Evolutionary conservation across 2,888 invertebrate genomes (phyloP), one percentile per base, ranked within the genome.

Genomic region (Ceraclea dissimilis): DNA sequence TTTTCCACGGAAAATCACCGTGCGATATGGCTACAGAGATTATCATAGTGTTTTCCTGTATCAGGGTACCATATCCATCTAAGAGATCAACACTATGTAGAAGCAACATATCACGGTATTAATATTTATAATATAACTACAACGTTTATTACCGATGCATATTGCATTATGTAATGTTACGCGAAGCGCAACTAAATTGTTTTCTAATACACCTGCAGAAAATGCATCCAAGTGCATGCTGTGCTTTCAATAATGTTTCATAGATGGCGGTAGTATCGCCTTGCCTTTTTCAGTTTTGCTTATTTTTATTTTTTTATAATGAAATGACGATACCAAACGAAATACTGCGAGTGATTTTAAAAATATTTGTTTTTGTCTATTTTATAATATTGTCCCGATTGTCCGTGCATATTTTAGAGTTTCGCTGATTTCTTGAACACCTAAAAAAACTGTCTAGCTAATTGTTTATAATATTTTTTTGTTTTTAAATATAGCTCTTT

Each of bases 121-220:
- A 26, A 26, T 26, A 26, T 26, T 6, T 26, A 26, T 26, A 26
- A 26, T 26, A 26, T 4, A 4, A 26, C 39, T 39, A 13, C n/a
- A n/a, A 39, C n/a, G 13, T 39, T 8, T 39, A 39, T 39, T 39
- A n/a, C 13, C 39, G 5, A 8, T 16, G 11, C 11, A 39, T 13
- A 13, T n/a, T 39, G 13, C 13, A 16, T 39, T 16, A 39, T 13
- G 39, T 8, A 39, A 4, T 39, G 39, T 39, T 39, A 39, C 13
- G 13, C n/a, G 4, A 39, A 8, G 2, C 39, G 13, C 13, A 39
- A 39, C 13, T 4, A 8, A 4, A 39, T 39, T n/a, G 5, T 39
- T 39, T 39, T 39, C 39, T 39, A 39, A 39, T 39, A 13, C 39
- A 39, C 39, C 39, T 39, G 39, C 39, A 39, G 39, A 26, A 26